Evolutionary conservation across 2,888 invertebrate species (phyloP).

Genomic region (Erannis defoliaria): DNA sequence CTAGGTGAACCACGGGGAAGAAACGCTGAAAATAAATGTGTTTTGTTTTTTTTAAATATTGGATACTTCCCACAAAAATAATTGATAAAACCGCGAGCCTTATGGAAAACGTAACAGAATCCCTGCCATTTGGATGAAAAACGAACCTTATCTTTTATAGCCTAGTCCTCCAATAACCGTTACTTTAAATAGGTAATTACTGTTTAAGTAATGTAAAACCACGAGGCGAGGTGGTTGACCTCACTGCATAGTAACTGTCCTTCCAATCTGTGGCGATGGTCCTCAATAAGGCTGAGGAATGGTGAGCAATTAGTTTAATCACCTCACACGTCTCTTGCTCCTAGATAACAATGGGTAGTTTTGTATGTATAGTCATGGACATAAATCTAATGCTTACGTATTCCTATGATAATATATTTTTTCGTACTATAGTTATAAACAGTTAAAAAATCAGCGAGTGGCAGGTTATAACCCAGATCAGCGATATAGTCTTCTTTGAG

Average conservation of each 20-base stretch:
- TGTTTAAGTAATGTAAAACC: conserved; percentile 39
- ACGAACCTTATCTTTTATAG: conserved; percentile 30
- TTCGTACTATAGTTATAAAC: no score
- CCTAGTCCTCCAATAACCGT: conserved; percentile 31
- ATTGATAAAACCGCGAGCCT: no score
- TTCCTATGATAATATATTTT: no score
- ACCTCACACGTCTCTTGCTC: conserved; percentile 65
- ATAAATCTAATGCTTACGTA: no score
- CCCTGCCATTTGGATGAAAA: conserved; percentile 30
- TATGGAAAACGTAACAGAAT: conserved; percentile 30
- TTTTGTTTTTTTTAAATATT: no score
- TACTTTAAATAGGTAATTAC: conserved; percentile 40
- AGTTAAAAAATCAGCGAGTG: no score
- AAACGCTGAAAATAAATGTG: no score
- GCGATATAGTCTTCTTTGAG: no score
- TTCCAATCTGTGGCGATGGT: conserved; percentile 31
- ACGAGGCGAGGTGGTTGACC: conserved; percentile 58
- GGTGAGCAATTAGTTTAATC: conserved; percentile 75
- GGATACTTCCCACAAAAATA: no score
- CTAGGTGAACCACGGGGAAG: no score
- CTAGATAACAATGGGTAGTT: conserved; percentile 56
- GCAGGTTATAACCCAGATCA: no score
- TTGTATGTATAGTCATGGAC: no score
- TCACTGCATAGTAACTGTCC: not conserved
- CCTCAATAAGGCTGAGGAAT: conserved; percentile 59